Evolutionary conservation across 2,113 vertebrate genomes (phyloP), one percentile per base, ranked within the genome.

Genomic region (Myxocyprinus asiaticus): DNA sequence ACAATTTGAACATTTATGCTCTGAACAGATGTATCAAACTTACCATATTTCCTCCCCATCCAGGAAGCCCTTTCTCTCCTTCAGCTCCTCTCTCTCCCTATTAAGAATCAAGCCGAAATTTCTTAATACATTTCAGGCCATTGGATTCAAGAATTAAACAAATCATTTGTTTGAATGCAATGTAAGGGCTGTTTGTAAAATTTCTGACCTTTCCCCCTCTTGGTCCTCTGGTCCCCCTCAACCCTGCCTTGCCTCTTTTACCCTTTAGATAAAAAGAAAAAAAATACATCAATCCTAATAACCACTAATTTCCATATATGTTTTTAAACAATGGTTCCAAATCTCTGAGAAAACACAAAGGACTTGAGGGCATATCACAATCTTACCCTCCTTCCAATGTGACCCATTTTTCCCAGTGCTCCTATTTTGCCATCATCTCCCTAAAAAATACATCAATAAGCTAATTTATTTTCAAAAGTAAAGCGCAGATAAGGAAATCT

Each of bases 231-330:
- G 76, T 84, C 1, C 92, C 92, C 77, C 93, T 89, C 65, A 83
- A 81, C 58, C 95, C 95, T 2, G 88, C 89, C 82, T 92, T 97
- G 22, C 95, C 96, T 71, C 93, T 85, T 87, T 92, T 96, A 42
- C 95, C 95, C 96, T 97, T 87, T 15, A 50, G 67, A 56, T 7
- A 9, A 53, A 53, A 55, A 10, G 12, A 43, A 11, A 33, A 2
- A 51, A 8, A 51, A 55, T 2, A 51, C 48, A 9, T 55, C 17
- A 71, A 12, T 33, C 22, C 22, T 33, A 33, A 33, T 33, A 33
- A 33, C 22, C 22, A 33, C 22, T 33, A 33, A 1, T 33, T 33
- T 33, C 22, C 22, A 33, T 33, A 33, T 33, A 33, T 33, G 1
- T 33, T 33, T 33, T n/a, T 12, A 12, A 11, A 55, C 10, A 12